Base-by-base conservation (phyloP, 2,113 vertebrate species). In the Fulmarus glacialis region DNA sequence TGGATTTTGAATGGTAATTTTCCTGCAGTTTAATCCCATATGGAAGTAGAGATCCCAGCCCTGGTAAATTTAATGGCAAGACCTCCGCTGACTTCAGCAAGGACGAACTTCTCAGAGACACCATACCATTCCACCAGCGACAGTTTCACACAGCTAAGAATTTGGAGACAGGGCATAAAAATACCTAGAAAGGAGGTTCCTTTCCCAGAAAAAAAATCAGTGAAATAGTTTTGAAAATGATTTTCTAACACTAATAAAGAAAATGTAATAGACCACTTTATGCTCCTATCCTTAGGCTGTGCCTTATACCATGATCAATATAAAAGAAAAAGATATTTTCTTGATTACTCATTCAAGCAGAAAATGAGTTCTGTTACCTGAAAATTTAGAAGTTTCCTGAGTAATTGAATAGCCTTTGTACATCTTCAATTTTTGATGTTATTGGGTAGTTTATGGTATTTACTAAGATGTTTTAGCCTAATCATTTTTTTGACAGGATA, bases 271-370 rank as follows among this genome's bases (percentile, higher is more conserved):
- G 94, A 90, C 74, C 84, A 95, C 97, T 97, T 94, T 97, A 94
- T 96, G 74, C 43, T 96, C 78, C 87, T 68, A n/a, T 96, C 52
- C 60, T 95, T 91, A 91, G 77, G 75, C 72, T 97, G 45, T 93
- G 81, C 60, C 87, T 96, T 90, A 93, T 79, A 91, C 58, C 74
- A 68, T 82, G 91, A 94, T 92, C 91, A 92, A 64, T 88, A 95
- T 96, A 95, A 96, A 96, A 96, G 93, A 95, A 97, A 97, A 97
- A 85, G 3, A 67, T 97, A 90, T 98, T 97, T 94, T 88, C 81
- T 95, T 96, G 92, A 97, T 97, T 96, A 98, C 70, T 93, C 83
- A 98, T 92, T 97, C 89, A 97, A 96, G 85, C 38, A 95, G 94
- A 97, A 98, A 93, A 96, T 96, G 86, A 98, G 93, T 92, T 92